Evolutionary conservation across 64 coral and sea anemone genomes (phyloP), one percentile per base, ranked within the genome.

Genomic region (Astreopora myriophthalma): DNA sequence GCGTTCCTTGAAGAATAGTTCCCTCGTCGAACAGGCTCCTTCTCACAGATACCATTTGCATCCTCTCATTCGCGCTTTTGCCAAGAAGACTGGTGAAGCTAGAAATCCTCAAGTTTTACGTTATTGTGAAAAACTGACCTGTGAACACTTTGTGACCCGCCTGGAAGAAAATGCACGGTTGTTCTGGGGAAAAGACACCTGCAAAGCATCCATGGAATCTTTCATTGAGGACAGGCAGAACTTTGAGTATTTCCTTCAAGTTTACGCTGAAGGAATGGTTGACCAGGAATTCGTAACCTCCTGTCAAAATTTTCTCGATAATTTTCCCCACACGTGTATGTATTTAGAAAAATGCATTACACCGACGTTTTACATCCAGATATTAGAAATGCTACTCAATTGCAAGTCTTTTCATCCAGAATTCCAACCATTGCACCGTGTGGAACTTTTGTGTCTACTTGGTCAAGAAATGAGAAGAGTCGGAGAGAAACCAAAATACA

Each of bases 391-490:
- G 25, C 1, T 80, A 8, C 1, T 57, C 3, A 30, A 3, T 0
- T 8, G 40, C 40, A 44, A 44, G 27, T 57, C 25, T 5, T 70
- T 34, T 26, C 12, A 79, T 9, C 23, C 48, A 32, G 29, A 48
- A 5, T 32, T 0, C 33, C 30, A 37, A 11, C 55, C 89, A 36
- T 5, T 73, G 24, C 89, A 49, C 22, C 5, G 11, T 2, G 67
- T 84, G 19, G 65, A 69, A 48, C 46, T 82, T 1, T 32, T 83
- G 1, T 94, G 92, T 40, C 69, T 73, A 22, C 75, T 63, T 20
- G 92, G 92, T 17, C 71, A 89, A 62, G 76, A 88, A 13, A 69
- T 28, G 9, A 72, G 92, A 81, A 94, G 79, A 60, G 11, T 16
- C 5, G 46, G 40, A 73, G 29, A 84, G 1, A 40, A 34, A 7